A percentile compares a stretch with the other conserved stretches of the same genome.
Conservation (phyloP, 1,140 invertebrate species). For the Oedothorax gibbosus region DNA sequence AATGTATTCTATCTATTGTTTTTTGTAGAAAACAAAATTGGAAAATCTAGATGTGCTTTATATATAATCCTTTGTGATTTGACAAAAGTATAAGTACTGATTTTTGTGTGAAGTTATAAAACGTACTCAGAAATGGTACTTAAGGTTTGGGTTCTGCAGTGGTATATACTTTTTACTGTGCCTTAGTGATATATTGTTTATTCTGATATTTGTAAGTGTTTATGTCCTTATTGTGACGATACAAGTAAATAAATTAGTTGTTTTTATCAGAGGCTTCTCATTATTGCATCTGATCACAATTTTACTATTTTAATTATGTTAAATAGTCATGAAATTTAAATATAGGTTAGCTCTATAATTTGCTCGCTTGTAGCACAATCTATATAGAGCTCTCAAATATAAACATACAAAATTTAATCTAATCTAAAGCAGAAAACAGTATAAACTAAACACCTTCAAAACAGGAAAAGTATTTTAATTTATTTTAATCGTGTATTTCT, state of each 20-base stretch:
- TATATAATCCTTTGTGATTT: slow-evolving; percentile 32
- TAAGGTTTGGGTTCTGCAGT: slow-evolving; percentile 44
- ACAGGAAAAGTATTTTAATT: no score
- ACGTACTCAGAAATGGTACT: slow-evolving; percentile 46
- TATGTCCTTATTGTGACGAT: slow-evolving; percentile 38
- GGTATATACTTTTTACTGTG: slow-evolving; percentile 56
- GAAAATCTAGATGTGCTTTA: slow-evolving; percentile 28
- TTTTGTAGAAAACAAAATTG: slow-evolving; percentile 5
- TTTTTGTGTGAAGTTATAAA: slow-evolving; percentile 33
- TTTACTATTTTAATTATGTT: no score
- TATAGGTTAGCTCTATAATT: no score
- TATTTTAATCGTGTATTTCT: no score
- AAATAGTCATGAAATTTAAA: no score
- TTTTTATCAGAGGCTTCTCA: slow-evolving; percentile 14
- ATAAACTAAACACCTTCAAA: no score
- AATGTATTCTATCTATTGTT: slow-evolving; percentile 4
- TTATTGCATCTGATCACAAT: background rate
- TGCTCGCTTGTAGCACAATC: no score
- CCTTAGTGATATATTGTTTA: slow-evolving; percentile 52
- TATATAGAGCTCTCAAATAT: no score
- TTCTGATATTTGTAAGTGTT: slow-evolving; percentile 36
- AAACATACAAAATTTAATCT: no score
- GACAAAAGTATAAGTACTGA: slow-evolving; percentile 15
- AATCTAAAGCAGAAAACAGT: no score
- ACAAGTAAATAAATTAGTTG: slow-evolving; percentile 48